These are phyloP conservation scores for Channa striata DNA, from an alignment of 2,797 vertebrate species.

Conservation along the genomic window DNA sequence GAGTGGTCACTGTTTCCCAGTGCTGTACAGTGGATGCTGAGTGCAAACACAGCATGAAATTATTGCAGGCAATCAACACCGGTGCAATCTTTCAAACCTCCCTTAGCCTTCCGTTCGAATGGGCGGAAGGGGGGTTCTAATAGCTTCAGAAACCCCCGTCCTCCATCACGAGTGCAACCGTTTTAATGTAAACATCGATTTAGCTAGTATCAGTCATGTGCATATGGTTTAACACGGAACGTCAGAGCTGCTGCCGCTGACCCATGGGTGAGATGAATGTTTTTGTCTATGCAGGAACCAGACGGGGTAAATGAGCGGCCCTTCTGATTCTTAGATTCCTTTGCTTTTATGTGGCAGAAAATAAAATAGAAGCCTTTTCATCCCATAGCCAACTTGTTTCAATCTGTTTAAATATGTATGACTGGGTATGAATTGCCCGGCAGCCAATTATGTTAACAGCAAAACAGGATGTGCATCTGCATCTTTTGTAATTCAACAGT, in stretches of 20 bases:
- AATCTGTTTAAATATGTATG: slow-evolving; percentile 19
- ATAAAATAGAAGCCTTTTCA: not conserved
- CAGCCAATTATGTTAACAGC: not conserved
- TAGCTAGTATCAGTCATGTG: too few species aligned
- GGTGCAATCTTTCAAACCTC: too few species aligned
- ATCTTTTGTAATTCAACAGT: not conserved
- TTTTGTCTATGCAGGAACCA: not conserved
- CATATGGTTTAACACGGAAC: not conserved
- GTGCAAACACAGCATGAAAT: too few species aligned
- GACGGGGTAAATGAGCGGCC: too few species aligned
- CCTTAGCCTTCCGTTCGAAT: too few species aligned
- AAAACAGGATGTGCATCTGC: not conserved
- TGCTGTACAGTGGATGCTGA: too few species aligned
- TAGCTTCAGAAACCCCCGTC: too few species aligned
- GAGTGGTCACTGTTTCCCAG: too few species aligned
- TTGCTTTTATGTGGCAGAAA: not conserved
- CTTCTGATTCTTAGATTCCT: not conserved
- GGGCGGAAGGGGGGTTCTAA: too few species aligned
- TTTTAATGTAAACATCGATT: too few species aligned
- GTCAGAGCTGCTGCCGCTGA: not conserved
- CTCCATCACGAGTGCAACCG: too few species aligned
- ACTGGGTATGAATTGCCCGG: not conserved
- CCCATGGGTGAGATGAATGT: not conserved
- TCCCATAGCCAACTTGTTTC: slow-evolving; percentile 2
- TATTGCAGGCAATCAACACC: too few species aligned